A percentile compares a stretch with the other conserved stretches of the same genome.
Evolutionary conservation across 1,140 invertebrate species (phyloP).

Genomic region (Euschistus heros): DNA sequence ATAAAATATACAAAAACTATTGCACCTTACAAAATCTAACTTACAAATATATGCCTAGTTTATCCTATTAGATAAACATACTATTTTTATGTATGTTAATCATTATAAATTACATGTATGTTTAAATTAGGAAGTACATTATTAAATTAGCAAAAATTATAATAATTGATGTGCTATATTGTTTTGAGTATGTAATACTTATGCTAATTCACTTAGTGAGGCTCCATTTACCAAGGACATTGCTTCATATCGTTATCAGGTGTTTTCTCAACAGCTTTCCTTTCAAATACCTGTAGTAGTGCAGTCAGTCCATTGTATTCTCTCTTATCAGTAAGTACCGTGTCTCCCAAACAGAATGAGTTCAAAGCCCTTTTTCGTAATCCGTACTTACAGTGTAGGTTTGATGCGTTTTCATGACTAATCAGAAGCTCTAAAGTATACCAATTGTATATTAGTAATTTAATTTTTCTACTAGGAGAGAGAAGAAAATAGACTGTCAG

Average conservation of each 20-base stretch:
- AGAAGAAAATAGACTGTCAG: constrained; percentile 31
- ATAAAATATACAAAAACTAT: too few relatives aligned
- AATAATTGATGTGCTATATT: too few relatives aligned
- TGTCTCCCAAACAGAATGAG: constrained; percentile 13
- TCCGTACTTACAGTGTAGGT: constrained; percentile 39
- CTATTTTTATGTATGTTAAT: too few relatives aligned
- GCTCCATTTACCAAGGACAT: constrained; percentile 15
- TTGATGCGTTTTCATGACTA: background rate
- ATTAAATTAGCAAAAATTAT: too few relatives aligned
- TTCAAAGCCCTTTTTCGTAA: constrained; percentile 39
- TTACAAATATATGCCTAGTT: too few relatives aligned
- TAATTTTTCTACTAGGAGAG: constrained; percentile 37
- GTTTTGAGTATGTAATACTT: background rate
- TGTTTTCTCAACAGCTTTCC: constrained; percentile 11
- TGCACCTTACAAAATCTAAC: too few relatives aligned
- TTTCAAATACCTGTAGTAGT: constrained; percentile 5
- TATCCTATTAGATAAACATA: too few relatives aligned
- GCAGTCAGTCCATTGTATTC: constrained; percentile 3
- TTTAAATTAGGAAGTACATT: too few relatives aligned
- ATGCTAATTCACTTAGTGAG: background rate
- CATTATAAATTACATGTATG: too few relatives aligned
- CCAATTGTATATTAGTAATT: background rate
- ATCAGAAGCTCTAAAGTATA: background rate
- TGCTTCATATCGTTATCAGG: constrained; percentile 4
- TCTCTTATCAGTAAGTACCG: constrained; percentile 10